Evolutionary conservation across 2,797 vertebrate species (phyloP), one percentile per base, ranked within the genome.

Genomic region (Emys orbicularis): DNA sequence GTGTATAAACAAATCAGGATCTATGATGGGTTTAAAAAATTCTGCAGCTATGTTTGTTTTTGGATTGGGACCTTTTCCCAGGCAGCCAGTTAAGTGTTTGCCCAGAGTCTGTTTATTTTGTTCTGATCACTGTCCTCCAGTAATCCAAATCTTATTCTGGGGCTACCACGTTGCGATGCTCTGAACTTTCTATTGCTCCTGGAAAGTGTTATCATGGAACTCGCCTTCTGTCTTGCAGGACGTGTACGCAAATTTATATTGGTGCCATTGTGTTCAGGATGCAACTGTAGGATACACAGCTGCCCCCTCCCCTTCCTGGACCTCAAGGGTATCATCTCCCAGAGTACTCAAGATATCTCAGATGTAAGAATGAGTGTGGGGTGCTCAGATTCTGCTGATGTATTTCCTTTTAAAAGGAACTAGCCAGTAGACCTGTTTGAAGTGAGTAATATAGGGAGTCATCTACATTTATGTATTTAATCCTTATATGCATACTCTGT

Each of bases 21-120:
- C 3, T 88, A 18, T 19, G 3, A 2, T 0, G 23, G 0, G 8
- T 1, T 2, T 9, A 68, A 52, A 54, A 54, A 12, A 44, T 6
- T 27, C 37, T 44, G 19, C 8, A 44, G 72, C 72, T 44, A 44
- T 6, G 82, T 50, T 49, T 65, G n/a, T 19, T 3, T 37, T 4
- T 59, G 50, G 21, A 6, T 10, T 50, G 27, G 6, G 1, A 4
- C 27, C 77, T 81, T 13, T 15, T 47, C 18, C 37, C 34, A 41
- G 2, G 13, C 47, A 3, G 1, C 90, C 4, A 19, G 57, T 50
- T 87, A 6, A 79, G 31, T 27, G 0, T 41, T 65, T 6, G 74
- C 80, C 21, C 11, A 0, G 2, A 29, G 5, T 23, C 61, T 65
- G 2, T 1, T 86, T 25, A 5, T 49, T 85, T 72, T 34, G 37